Conservation (phyloP, 2,888 invertebrate species). For the Eutolmus rufibarbis region DNA sequence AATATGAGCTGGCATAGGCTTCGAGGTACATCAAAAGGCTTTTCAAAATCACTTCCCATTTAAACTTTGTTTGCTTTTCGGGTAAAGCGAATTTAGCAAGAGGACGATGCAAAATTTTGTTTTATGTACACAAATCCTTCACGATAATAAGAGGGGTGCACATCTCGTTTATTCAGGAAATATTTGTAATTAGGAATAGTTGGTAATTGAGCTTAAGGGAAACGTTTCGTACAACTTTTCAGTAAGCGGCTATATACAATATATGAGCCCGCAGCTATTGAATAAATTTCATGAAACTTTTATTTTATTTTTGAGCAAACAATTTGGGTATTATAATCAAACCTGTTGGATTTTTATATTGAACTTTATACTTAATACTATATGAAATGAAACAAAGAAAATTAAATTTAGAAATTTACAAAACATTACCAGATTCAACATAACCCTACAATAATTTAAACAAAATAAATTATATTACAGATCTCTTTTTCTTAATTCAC, state of each 20-base stretch:
- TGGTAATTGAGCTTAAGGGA: not conserved
- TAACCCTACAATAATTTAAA: no score
- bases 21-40: not conserved
- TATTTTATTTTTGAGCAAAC: not conserved
- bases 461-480: no score
- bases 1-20: not conserved
- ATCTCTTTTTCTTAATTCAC: no score
- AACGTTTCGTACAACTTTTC: not conserved
- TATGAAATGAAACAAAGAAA: no score
- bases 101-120: not conserved
- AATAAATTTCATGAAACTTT: not conserved
- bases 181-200: not conserved
- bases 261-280: not conserved
- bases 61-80: not conserved
- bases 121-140: not conserved
- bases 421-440: no score
- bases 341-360: not conserved
- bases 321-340: not conserved
- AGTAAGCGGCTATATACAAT: not conserved
- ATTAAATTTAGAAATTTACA: no score
- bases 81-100: not conserved
- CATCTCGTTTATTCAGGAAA: not conserved
- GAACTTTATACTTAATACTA: no score
- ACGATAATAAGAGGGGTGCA: not conserved
- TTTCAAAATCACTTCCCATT: not conserved